A percentile compares a stretch with the other conserved stretches of the same genome.
These are phyloP conservation scores for Oxycera nigricornis DNA, from an alignment of 2,888 invertebrate species.

Conservation along the genomic window DNA sequence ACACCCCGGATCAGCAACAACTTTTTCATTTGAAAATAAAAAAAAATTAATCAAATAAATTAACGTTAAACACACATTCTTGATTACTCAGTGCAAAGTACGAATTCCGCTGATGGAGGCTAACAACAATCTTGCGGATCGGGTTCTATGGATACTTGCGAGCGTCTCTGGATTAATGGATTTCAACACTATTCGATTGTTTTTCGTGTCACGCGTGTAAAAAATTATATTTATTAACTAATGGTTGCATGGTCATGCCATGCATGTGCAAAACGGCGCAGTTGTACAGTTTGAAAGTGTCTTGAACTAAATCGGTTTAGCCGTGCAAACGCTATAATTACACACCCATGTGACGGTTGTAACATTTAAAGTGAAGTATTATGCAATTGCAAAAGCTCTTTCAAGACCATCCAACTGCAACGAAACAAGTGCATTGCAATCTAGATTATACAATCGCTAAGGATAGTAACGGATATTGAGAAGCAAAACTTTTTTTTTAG, in stretches of 20 bases:
- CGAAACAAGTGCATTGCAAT: slow-evolving; percentile 42
- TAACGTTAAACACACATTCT: not conserved
- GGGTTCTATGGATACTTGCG: not conserved
- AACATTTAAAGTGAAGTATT: slow-evolving; percentile 19
- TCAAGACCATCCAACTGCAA: not conserved
- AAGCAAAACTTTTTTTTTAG: no score
- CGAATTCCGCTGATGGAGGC: not conserved
- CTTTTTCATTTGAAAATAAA: slow-evolving; percentile 16
- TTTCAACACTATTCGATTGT: not conserved
- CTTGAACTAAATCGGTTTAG: not conserved
- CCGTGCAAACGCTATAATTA: not conserved
- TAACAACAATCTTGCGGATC: not conserved
- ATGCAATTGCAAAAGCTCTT: slow-evolving; percentile 42
- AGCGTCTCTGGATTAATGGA: not conserved
- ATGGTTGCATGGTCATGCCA: not conserved
- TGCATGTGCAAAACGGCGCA: not conserved
- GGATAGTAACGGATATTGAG: no score
- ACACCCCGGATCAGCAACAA: slow-evolving; percentile 61
- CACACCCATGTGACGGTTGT: not conserved
- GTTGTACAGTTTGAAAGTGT: not conserved
- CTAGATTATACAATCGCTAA: no score
- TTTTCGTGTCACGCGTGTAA: not conserved
- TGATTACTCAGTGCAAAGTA: not conserved
- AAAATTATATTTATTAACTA: not conserved
- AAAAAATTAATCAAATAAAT: not conserved